Evolutionary conservation across 1,140 invertebrate genomes (phyloP).

Genomic region (Drosophila santomea): DNA sequence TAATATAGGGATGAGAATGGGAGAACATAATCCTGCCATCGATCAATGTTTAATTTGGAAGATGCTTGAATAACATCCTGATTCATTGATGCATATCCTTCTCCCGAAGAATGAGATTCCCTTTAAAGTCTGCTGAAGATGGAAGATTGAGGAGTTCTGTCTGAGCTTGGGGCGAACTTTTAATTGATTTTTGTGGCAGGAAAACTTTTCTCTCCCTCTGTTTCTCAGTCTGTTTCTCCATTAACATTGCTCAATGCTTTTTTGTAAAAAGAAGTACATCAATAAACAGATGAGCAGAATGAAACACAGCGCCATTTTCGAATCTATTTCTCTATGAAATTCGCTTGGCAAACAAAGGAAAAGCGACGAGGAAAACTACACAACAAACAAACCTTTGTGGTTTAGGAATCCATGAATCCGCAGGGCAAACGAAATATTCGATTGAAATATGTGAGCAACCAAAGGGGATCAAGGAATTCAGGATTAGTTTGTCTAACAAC

Average conservation of each 20-base stretch:
- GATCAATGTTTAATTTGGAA: constrained; percentile 28
- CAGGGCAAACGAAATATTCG: constrained; percentile 28
- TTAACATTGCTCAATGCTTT: constrained; percentile 39
- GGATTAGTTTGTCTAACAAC: constrained; percentile 32
- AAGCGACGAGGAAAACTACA: constrained; percentile 33
- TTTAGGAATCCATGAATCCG: constrained; percentile 13
- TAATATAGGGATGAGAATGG: background rate
- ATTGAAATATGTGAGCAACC: constrained; percentile 31
- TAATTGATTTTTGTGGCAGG: constrained; percentile 60
- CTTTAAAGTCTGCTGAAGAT: constrained; percentile 27
- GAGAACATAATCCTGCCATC: constrained; percentile 18
- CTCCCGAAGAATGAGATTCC: constrained; percentile 2
- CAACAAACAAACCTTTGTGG: constrained; percentile 46
- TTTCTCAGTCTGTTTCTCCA: constrained; percentile 4
- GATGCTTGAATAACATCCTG: background rate
- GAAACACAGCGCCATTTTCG: constrained; percentile 27
- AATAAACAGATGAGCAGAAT: constrained; percentile 44
- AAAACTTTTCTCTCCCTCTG: constrained; percentile 22
- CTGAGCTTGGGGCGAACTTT: constrained; percentile 43
- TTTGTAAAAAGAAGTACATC: constrained; percentile 15
- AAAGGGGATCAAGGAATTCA: constrained; percentile 8
- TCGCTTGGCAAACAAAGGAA: constrained; percentile 21
- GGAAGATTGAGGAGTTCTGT: constrained; percentile 34
- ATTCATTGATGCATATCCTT: constrained; percentile 15
- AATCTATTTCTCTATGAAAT: constrained; percentile 37